Evolutionary conservation across 2,797 vertebrate species (phyloP).

Genomic region (Xenentodon cancila): DNA sequence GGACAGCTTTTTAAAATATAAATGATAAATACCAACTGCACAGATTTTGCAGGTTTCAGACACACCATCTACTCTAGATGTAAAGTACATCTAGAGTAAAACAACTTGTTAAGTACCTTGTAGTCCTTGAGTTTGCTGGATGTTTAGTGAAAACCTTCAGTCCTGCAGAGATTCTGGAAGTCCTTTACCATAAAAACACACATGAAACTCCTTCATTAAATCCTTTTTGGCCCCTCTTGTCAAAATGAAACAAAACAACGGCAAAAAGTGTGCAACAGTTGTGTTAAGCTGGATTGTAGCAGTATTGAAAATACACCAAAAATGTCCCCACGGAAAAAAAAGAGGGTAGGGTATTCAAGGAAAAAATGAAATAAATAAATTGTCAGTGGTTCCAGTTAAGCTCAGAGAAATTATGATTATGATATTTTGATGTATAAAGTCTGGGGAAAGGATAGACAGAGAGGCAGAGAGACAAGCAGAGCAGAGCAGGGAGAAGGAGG

Average conservation of each 20-base stretch:
- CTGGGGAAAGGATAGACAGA: slow-evolving; percentile 15
- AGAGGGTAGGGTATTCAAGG: too few relatives aligned
- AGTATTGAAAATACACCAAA: too few relatives aligned
- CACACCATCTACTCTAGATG: slow-evolving; percentile 28
- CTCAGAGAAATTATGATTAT: slow-evolving; percentile 32
- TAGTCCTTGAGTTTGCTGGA: slow-evolving; percentile 44
- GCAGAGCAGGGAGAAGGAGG: slow-evolving; percentile 23
- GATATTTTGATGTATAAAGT: slow-evolving; percentile 14
- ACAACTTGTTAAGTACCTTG: slow-evolving; percentile 56
- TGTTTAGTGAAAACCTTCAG: slow-evolving; percentile 58
- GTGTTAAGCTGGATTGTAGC: too few relatives aligned
- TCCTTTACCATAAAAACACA: slow-evolving; percentile 65
- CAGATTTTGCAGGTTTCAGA: slow-evolving; percentile 2
- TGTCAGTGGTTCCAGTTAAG: slow-evolving; percentile 25
- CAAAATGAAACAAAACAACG: slow-evolving; percentile 51
- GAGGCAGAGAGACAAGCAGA: slow-evolving; percentile 8
- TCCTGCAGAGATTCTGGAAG: slow-evolving; percentile 52
- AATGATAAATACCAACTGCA: neutral
- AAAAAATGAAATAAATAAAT: too few relatives aligned
- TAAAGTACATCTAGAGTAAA: slow-evolving; percentile 37
- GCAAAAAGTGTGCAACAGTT: neutral
- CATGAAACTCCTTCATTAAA: slow-evolving; percentile 56
- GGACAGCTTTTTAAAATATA: slow-evolving; percentile 12
- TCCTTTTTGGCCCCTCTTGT: slow-evolving; percentile 37
- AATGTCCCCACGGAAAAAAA: too few relatives aligned